Conservation (phyloP, 2,113 vertebrate genomes). For the Mastomys natalensis region DNA sequence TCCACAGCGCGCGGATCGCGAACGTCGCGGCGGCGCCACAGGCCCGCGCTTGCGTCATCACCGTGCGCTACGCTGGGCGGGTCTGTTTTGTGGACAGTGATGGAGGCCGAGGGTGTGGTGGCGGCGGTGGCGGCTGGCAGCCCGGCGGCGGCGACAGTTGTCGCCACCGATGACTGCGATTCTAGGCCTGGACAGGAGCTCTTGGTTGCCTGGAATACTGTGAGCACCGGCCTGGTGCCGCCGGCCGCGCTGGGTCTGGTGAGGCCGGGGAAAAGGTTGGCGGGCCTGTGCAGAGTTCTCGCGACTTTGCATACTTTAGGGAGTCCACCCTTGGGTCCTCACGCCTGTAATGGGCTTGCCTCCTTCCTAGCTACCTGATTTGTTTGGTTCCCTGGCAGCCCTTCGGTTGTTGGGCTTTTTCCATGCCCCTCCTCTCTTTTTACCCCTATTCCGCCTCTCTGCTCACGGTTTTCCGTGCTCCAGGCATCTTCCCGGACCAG, state of each 20-base stretch:
- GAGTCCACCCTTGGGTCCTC: accelerated
- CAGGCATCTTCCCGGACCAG: constrained; percentile 76
- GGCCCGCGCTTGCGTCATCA: background rate
- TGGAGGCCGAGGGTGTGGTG: constrained; percentile 49
- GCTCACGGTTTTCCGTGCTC: background rate
- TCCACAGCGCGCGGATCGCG: accelerated
- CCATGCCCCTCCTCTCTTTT: background rate
- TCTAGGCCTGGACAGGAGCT: constrained; percentile 66
- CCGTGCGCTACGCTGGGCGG: background rate
- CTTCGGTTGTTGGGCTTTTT: background rate
- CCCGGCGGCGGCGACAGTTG: background rate
- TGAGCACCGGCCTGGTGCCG: constrained; percentile 87
- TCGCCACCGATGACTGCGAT: background rate
- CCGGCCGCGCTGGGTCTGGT: constrained; percentile 86
- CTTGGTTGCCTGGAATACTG: constrained; percentile 84
- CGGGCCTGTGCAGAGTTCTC: background rate
- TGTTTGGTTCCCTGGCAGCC: background rate
- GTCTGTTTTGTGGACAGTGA: background rate
- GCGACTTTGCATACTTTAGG: background rate
- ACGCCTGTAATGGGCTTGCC: background rate
- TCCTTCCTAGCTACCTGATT: accelerated
- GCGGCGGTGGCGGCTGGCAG: background rate
- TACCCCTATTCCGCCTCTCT: too few relatives aligned
- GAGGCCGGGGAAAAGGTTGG: constrained; percentile 53
- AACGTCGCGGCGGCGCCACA: background rate